These are phyloP conservation scores for Chinchilla lanigera DNA, from an alignment of 2,113 vertebrate genomes.

Conservation along the genomic window DNA sequence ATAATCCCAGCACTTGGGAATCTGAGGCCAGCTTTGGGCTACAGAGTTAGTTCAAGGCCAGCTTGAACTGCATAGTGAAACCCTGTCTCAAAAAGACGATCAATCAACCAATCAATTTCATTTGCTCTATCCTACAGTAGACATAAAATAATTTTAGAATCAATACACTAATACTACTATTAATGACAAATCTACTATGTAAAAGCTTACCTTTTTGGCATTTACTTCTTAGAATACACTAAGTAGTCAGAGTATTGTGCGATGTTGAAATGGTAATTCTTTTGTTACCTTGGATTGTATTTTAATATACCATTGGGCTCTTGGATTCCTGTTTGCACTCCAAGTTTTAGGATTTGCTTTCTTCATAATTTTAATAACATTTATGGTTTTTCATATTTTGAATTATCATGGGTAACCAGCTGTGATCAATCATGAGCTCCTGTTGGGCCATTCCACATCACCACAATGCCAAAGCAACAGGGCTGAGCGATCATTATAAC, in stretches of 20 bases:
- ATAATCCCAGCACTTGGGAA: neutral
- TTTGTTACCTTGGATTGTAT: neutral
- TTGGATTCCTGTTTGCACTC: neutral
- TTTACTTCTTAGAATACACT: neutral
- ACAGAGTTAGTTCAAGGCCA: neutral
- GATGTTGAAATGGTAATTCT: neutral
- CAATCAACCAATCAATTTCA: neutral
- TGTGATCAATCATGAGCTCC: neutral
- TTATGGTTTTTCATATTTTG: neutral
- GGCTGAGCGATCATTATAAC: neutral
- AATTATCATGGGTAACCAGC: neutral
- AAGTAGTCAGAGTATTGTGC: neutral
- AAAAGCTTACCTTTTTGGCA: neutral
- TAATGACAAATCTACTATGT: neutral
- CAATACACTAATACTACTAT: neutral
- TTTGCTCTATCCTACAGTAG: neutral
- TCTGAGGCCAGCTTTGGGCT: neutral
- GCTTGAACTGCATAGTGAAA: neutral
- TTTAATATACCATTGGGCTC: neutral
- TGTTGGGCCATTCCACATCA: neutral
- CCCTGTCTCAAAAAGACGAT: neutral
- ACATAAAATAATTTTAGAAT: slow-evolving; percentile 15
- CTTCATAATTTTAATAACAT: neutral
- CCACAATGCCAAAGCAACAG: neutral
- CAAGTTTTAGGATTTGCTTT: neutral